Base-by-base conservation (phyloP, 2,888 invertebrate genomes). In the Andrena praecox region DNA sequence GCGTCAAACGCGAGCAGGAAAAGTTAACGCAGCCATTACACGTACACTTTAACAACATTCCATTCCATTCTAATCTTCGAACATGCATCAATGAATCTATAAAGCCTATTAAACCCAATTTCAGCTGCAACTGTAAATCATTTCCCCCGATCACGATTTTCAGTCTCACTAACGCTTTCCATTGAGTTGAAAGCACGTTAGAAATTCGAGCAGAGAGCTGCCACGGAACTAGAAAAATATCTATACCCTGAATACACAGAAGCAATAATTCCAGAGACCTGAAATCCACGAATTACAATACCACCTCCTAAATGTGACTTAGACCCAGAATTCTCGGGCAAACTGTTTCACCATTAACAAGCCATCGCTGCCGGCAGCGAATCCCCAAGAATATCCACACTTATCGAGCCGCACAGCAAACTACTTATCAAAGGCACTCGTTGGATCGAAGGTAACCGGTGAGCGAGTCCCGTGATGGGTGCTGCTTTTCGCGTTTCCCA, bases 401-500 rank as follows among this genome's bases (percentile, higher is more conserved):
- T 56, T 20, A 27, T 56, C 56, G 10, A 27, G 10, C 4, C 56
- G 24, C 24, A 0, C 52, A 29, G 4, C 5, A 69, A 35, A 20
- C 12, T 42, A 42, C 42, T 4, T 1, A 42, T 42, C 16, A 1
- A 4, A 29, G 27, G 29, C n/a, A 31, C 31, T 16, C 5, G n/a
- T n/a, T 1, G n/a, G 31, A 7, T 31, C 63, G 54, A 29, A 27
- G 50, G 54, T 54, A 72, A 35, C 64, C 63, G 35, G n/a, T 12
- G 16, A 35, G 12, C 54, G 54, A 8, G n/a, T n/a, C 33, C 7
- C 50, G 42, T 20, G 29, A 16, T 50, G 10, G 54, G 24, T 29
- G 33, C 68, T 33, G 33, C 20, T 59, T 29, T 29, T 33, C 50
- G n/a, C 33, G 35, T 35, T 72, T 63, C 66, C 10, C 56, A n/a